These are phyloP conservation scores for Eclectus roratus DNA, from an alignment of 2,113 vertebrate species.

Conservation along the genomic window DNA sequence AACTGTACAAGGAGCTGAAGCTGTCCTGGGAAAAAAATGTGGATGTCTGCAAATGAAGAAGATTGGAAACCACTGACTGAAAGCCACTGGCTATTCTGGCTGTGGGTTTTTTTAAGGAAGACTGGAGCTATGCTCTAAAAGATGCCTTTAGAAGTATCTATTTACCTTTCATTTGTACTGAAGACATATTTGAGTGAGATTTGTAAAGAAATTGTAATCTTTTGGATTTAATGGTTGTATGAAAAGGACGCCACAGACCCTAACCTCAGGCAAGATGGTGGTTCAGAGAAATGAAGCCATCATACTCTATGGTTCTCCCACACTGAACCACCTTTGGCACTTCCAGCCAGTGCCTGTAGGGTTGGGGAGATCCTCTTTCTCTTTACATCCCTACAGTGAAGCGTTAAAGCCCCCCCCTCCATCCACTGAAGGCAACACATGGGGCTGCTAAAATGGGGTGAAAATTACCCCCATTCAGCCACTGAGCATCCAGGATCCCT, in stretches of 20 bases:
- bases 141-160: background rate
- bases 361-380: background rate
- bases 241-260: accelerated
- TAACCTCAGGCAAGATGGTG: background rate
- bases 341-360: background rate
- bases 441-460: background rate
- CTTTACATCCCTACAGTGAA: background rate
- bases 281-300: background rate
- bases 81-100: background rate
- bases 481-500: background rate
- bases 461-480: background rate
- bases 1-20: background rate
- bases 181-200: background rate
- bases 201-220: background rate
- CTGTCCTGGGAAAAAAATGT: background rate
- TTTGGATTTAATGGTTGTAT: background rate
- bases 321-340: background rate
- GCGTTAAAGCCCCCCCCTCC: background rate
- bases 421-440: background rate
- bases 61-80: background rate
- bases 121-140: background rate
- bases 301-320: background rate
- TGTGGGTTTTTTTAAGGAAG: background rate
- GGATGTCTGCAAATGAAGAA: slow-evolving; percentile 18
- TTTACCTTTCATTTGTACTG: background rate